These are phyloP conservation scores for Bucorvus abyssinicus DNA, from an alignment of 2,797 vertebrate species.

Conservation along the genomic window DNA sequence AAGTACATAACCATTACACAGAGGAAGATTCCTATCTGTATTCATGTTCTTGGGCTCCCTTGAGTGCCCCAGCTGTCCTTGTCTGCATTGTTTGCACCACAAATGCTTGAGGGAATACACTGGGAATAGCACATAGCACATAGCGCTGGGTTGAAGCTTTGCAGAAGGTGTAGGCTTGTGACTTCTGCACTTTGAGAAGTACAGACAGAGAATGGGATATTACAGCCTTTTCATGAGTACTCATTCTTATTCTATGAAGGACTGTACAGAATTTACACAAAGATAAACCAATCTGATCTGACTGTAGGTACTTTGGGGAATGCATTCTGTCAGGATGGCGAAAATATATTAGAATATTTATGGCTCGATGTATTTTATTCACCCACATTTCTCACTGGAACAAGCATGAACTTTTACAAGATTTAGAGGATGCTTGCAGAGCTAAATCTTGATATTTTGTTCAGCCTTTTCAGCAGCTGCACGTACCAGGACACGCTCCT, in stretches of 20 bases:
- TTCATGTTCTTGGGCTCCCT: not conserved
- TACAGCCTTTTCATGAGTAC: not conserved
- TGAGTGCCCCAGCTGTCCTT: not conserved
- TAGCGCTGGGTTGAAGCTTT: not conserved
- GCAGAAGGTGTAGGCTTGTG: not conserved
- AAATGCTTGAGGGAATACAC: not conserved
- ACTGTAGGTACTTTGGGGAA: not conserved
- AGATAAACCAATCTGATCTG: not conserved
- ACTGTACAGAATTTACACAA: not conserved
- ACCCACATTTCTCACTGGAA: not conserved
- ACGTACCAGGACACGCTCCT: not conserved
- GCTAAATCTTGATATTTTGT: not conserved
- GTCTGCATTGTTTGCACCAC: not conserved
- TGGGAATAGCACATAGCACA: not conserved
- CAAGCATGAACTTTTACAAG: not conserved
- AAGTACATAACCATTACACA: not conserved
- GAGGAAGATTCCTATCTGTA: not conserved
- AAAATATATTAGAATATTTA: not conserved
- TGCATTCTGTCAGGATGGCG: not conserved
- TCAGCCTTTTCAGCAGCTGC: not conserved
- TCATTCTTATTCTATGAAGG: not conserved
- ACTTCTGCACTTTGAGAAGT: not conserved
- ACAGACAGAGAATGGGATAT: not conserved
- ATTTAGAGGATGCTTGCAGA: not conserved
- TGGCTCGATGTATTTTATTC: not conserved